Evolutionary conservation across 2,797 vertebrate species (phyloP).

Genomic region (Chiloscyllium punctatum): DNA sequence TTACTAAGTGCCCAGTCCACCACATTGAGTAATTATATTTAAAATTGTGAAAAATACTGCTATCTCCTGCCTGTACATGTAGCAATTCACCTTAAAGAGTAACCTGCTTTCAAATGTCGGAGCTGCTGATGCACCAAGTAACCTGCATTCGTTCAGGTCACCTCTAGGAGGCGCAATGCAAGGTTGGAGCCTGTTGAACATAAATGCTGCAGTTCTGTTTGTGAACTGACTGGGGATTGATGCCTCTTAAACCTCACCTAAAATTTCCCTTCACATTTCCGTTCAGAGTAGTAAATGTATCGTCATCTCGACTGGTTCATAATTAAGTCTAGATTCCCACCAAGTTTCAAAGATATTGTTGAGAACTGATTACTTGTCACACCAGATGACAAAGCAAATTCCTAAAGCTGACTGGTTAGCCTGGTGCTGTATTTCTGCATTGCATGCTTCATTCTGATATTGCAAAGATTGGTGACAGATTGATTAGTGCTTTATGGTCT

Average conservation of each 20-base stretch:
- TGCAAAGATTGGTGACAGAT: not conserved
- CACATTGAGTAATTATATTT: not conserved
- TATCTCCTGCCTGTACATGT: not conserved
- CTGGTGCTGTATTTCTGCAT: not conserved
- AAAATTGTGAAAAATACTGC: not conserved
- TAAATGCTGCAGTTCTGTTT: no score
- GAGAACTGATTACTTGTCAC: not conserved
- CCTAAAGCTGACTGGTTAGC: not conserved
- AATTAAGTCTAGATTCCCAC: no score
- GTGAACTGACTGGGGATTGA: no score
- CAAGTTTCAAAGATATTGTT: no score
- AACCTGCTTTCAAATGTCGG: not conserved
- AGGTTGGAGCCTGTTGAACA: not conserved
- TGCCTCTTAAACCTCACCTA: not conserved
- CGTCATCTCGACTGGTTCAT: not conserved
- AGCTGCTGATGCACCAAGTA: not conserved
- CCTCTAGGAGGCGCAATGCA: not conserved
- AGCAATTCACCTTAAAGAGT: no score
- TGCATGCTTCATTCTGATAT: no score
- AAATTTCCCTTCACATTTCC: not conserved
- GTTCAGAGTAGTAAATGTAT: not conserved
- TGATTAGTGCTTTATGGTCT: no score
- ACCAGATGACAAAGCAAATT: not conserved
- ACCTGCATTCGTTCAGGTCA: not conserved
- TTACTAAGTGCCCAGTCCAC: not conserved